Conservation (phyloP, 2,888 invertebrate genomes). For the Melipona beecheii region DNA sequence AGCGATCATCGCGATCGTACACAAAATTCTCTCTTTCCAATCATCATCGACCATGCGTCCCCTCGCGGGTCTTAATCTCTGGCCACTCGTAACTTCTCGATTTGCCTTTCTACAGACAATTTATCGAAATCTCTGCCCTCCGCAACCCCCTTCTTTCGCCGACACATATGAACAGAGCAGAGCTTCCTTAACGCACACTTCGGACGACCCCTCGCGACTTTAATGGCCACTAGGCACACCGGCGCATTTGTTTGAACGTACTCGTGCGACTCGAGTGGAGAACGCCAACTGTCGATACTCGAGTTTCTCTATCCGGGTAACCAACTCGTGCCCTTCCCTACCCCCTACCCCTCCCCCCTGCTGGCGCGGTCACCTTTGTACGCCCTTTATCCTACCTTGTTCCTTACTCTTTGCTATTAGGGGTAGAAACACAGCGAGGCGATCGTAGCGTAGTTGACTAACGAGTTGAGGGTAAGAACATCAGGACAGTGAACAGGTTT, state of each 20-base stretch:
- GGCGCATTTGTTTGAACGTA: conserved; percentile 77
- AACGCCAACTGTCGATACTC: conserved; percentile 84
- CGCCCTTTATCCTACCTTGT: conserved; percentile 26
- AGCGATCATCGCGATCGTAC: background rate
- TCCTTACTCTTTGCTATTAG: conserved; percentile 17
- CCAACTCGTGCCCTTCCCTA: conserved; percentile 51
- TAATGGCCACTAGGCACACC: conserved; percentile 64
- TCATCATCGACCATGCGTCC: background rate
- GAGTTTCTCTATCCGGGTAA: conserved; percentile 63
- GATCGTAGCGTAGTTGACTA: no score
- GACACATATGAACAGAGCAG: background rate
- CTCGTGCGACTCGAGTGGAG: conserved; percentile 78
- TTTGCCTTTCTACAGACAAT: conserved; percentile 52
- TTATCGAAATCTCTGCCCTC: conserved; percentile 32
- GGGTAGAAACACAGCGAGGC: background rate
- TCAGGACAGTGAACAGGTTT: no score
- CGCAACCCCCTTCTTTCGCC: background rate
- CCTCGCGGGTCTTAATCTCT: conserved; percentile 18
- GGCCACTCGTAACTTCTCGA: background rate
- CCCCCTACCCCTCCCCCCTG: background rate
- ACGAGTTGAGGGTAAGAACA: no score
- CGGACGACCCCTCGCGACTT: conserved; percentile 57
- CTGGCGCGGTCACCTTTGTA: conserved; percentile 46
- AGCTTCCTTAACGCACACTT: conserved; percentile 55
- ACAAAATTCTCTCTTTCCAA: conserved; percentile 4